A percentile compares a stretch with the other conserved stretches of the same genome.
phyloP scores from a whole-genome alignment of 2,888 invertebrate genomes.

The Troglohyphantes excavatus region DNA sequence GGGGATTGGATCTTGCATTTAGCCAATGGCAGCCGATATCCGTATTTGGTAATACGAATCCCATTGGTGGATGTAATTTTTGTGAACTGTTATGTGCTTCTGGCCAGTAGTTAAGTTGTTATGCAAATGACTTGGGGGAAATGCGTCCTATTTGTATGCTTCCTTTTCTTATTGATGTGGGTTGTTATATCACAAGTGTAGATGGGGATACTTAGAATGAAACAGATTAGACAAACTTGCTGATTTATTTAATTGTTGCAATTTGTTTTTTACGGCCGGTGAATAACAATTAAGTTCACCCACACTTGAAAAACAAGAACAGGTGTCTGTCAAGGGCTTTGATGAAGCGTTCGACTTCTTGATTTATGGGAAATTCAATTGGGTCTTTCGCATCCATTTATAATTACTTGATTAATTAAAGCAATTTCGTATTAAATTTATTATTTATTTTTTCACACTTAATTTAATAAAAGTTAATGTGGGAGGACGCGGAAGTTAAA shows the following conservation, averaged over 20 bases:
- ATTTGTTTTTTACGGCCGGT: conserved; percentile 7
- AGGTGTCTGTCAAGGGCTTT: neutral
- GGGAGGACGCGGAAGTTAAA: too few relatives aligned
- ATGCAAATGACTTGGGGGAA: conserved; percentile 52
- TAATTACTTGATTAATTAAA: neutral
- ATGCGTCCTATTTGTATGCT: conserved; percentile 24
- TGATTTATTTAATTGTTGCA: conserved; percentile 29
- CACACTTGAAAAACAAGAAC: neutral
- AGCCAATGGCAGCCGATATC: conserved; percentile 48
- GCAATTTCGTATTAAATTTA: too few relatives aligned
- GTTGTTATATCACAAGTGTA: conserved; percentile 48
- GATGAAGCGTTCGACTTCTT: conserved; percentile 6
- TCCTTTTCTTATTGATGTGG: conserved; percentile 39
- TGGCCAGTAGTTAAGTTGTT: conserved; percentile 66
- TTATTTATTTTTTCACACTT: too few relatives aligned
- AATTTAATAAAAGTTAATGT: too few relatives aligned
- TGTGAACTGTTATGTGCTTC: conserved; percentile 20
- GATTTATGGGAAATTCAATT: neutral
- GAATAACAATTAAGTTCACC: conserved; percentile 31
- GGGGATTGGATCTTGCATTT: conserved; percentile 31
- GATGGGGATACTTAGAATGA: conserved; percentile 38
- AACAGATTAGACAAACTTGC: conserved; percentile 36
- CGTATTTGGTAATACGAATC: neutral
- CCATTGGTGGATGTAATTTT: conserved; percentile 49
- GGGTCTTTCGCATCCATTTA: neutral